Evolutionary conservation across 2,113 vertebrate genomes (phyloP).

Genomic region (Phodopus roborovskii): DNA sequence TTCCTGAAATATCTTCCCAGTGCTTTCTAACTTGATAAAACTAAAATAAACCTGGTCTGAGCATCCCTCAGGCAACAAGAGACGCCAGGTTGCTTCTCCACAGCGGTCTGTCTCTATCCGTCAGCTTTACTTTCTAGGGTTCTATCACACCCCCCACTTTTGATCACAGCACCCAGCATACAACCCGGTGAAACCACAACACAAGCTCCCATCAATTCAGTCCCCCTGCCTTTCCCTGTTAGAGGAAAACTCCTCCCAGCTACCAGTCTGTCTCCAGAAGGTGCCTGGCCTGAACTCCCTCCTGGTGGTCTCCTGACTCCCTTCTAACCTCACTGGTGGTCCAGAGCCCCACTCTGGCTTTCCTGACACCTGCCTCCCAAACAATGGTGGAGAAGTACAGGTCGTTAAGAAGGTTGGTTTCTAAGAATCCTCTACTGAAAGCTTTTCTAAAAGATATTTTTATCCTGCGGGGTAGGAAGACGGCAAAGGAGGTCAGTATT

Average conservation of each 20-base stretch:
- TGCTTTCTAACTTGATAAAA: slow-evolving; percentile 58
- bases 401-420: slow-evolving; percentile 47
- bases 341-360: not conserved
- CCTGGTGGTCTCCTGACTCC: not conserved
- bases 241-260: not conserved
- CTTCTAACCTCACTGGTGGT: not conserved
- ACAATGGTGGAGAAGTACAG: not conserved
- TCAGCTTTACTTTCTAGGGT: not conserved
- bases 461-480: slow-evolving; percentile 49
- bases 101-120: not conserved
- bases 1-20: slow-evolving; percentile 72
- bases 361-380: not conserved
- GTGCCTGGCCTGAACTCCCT: not conserved
- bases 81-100: not conserved
- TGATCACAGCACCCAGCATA: not conserved
- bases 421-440: slow-evolving; percentile 58
- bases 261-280: not conserved
- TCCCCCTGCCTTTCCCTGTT: not conserved
- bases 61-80: not conserved
- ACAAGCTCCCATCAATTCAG: not conserved
- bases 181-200: not conserved
- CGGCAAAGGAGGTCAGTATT: not conserved
- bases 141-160: not conserved
- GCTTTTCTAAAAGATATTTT: slow-evolving; percentile 67
- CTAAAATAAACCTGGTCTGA: not conserved